Base-by-base conservation (phyloP, 2,797 vertebrate species). In the Silurus lanzhouensis region DNA sequence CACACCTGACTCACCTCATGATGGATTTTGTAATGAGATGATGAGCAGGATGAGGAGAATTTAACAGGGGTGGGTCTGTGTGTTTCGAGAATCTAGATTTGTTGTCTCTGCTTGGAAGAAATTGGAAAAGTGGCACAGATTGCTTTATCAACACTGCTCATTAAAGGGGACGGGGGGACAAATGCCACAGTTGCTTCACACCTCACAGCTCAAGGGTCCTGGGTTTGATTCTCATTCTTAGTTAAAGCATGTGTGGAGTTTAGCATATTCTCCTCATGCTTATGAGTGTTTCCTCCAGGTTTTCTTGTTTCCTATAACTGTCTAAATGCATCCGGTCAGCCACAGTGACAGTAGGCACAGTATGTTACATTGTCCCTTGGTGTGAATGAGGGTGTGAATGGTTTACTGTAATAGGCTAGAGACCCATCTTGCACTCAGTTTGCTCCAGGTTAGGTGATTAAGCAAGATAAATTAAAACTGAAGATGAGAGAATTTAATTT, bases 31-130 rank as follows among this genome's bases (percentile, higher is more conserved):
- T 60, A 13, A 60, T 60, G n/a, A 31, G 15, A n/a, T 55, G 15
- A 31, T 81, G 44, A 66, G 78, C 44, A 48, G 77, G 60, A 80
- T 64, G 55, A 58, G 9, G 17, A 60, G 25, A 77, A 77, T 57
- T 5, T 6, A 38, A 60, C 9, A 22, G 55, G 55, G 38, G 9
- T 20, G 27, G 10, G 4, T 77, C 19, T 1, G 2, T 25, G 14
- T 2, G n/a, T 76, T 25, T 27, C 20, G 52, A 58, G 52, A 76
- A 27, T 2, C 19, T 38, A 38, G 27, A 78, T 44, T 78, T 61
- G 5, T 78, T 78, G 27, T 15, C 31, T 61, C 27, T 77, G 57
- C 27, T 77, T 77, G 25, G 15, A 31, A 58, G 52, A 75, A 14
- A 58, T 77, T 60, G 31, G 8, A 20, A 60, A 20, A 22, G 27